Evolutionary conservation across 2,797 vertebrate species (phyloP).

Genomic region (Sibirionetta formosa): DNA sequence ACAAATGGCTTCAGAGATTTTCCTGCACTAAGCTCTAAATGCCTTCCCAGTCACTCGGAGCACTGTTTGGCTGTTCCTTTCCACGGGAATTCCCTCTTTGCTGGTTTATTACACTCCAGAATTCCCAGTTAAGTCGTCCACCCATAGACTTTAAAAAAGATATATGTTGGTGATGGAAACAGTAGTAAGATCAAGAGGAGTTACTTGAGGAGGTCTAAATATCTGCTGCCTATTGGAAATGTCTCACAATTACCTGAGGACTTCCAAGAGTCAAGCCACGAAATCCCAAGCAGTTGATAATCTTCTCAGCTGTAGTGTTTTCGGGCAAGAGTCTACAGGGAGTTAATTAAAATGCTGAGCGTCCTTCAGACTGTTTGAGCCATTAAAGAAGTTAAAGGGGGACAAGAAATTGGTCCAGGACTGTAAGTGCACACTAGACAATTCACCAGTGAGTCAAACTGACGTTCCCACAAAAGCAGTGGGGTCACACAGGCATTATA

Average conservation of each 20-base stretch:
- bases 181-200: background rate
- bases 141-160: background rate
- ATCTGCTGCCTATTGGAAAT: background rate
- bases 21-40: conserved; percentile 31
- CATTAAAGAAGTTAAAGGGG: background rate
- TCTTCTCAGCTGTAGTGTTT: background rate
- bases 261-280: background rate
- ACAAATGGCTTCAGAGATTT: conserved; percentile 53
- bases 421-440: background rate
- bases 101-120: background rate
- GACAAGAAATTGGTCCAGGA: background rate
- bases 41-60: background rate
- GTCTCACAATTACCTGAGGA: background rate
- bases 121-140: background rate
- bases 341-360: conserved; percentile 1
- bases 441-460: background rate
- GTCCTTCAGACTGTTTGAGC: background rate
- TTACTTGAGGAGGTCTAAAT: background rate
- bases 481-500: background rate
- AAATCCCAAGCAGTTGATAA: conserved; percentile 1
- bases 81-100: background rate
- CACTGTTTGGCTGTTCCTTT: background rate
- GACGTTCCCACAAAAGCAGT: background rate
- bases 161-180: background rate
- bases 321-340: background rate